A percentile compares a stretch with the other conserved stretches of the same genome.
These are phyloP conservation scores for Blastobasis adustella DNA, from an alignment of 2,888 invertebrate genomes.

Conservation along the genomic window DNA sequence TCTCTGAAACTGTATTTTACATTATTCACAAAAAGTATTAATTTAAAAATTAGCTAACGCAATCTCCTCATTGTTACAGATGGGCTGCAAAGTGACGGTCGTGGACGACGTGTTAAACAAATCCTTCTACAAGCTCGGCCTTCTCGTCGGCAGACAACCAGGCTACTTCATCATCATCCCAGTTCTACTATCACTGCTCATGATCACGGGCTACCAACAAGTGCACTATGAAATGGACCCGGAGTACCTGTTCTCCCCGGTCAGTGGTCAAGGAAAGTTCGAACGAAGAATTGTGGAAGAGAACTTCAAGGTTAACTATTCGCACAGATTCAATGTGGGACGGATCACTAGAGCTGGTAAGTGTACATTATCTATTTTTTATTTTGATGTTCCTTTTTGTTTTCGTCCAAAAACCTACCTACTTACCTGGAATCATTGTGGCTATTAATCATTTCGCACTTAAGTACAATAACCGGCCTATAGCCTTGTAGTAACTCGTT, in stretches of 20 bases:
- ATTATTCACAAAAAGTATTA: too few relatives aligned
- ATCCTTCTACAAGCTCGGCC: conserved; percentile 87
- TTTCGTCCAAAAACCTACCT: too few relatives aligned
- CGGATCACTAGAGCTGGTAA: conserved; percentile 91
- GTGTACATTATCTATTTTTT: conserved; percentile 16
- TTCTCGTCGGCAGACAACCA: conserved; percentile 85
- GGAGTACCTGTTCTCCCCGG: conserved; percentile 93
- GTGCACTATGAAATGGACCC: conserved; percentile 94
- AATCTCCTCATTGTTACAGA: conserved; percentile 63
- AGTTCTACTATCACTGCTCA: conserved; percentile 84
- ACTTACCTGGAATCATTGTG: too few relatives aligned
- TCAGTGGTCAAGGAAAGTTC: conserved; percentile 88
- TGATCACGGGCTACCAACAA: conserved; percentile 91
- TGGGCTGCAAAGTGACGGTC: conserved; percentile 83
- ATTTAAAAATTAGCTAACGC: too few relatives aligned
- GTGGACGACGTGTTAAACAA: conserved; percentile 87
- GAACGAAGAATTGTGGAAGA: conserved; percentile 89
- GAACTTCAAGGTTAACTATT: conserved; percentile 91
- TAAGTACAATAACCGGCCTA: too few relatives aligned
- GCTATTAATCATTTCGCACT: too few relatives aligned
- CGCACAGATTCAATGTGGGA: conserved; percentile 88
- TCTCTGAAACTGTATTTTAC: too few relatives aligned
- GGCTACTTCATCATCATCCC: conserved; percentile 93
- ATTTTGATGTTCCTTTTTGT: too few relatives aligned
- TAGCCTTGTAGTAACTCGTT: too few relatives aligned